Evolutionary conservation across 2,113 vertebrate genomes (phyloP).

Genomic region (Carassius gibelio): DNA sequence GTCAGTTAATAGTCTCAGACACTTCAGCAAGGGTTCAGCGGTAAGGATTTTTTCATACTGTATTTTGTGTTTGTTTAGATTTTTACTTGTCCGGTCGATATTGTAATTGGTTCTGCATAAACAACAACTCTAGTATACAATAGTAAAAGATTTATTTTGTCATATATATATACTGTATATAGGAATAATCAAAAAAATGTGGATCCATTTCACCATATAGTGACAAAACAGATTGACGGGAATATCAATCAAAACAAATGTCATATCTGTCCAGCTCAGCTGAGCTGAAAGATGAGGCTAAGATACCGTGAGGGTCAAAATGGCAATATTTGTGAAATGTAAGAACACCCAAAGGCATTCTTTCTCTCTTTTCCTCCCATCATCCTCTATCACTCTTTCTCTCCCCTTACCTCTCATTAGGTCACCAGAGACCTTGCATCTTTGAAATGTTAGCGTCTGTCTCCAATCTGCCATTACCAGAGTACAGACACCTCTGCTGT

Average conservation of each 20-base stretch:
- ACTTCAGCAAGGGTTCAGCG: neutral
- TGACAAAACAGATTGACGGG: constrained; percentile 4
- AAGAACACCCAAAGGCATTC: constrained; percentile 17
- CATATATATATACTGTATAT: no score
- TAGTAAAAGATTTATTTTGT: no score
- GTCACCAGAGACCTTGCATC: constrained; percentile 21
- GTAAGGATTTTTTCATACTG: neutral
- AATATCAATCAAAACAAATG: constrained; percentile 51
- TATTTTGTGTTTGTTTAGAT: no score
- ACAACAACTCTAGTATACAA: no score
- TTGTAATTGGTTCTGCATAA: no score
- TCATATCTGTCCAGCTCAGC: constrained; percentile 34
- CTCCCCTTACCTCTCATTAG: neutral
- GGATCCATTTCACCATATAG: neutral
- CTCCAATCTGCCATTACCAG: constrained; percentile 38
- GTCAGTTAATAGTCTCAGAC: neutral
- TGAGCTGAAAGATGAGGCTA: constrained; percentile 1
- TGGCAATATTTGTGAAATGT: constrained; percentile 36
- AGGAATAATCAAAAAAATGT: no score
- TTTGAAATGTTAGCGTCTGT: constrained; percentile 48
- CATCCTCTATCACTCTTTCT: constrained; percentile 36
- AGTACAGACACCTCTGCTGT: neutral
- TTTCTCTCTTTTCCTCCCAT: neutral
- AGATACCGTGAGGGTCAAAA: constrained; percentile 2
- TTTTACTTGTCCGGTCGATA: no score